These are phyloP conservation scores for Chaetodon auriga DNA, from an alignment of 2,113 vertebrate species.

Conservation along the genomic window DNA sequence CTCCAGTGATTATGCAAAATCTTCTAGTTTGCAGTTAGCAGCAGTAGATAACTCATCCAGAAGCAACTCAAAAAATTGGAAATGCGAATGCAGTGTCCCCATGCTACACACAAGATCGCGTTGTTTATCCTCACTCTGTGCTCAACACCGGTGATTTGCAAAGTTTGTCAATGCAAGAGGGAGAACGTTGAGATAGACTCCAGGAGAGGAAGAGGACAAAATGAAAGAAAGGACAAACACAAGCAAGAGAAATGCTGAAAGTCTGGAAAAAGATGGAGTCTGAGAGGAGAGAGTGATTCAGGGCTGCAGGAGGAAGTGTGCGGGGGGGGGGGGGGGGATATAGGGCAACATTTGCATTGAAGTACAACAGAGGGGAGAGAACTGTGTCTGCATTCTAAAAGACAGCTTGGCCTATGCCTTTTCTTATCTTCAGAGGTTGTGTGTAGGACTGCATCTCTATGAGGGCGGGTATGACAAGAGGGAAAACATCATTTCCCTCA, in stretches of 20 bases:
- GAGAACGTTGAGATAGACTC: conserved; percentile 5
- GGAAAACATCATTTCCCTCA: conserved; percentile 18
- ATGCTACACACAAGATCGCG: no score
- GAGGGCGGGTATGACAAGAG: conserved; percentile 25
- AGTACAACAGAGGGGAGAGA: conserved; percentile 55
- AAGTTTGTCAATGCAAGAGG: conserved; percentile 6
- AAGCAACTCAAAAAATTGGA: neutral
- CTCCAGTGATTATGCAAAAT: neutral
- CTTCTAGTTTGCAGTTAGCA: neutral
- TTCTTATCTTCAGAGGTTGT: conserved; percentile 46
- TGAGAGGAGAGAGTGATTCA: conserved; percentile 8
- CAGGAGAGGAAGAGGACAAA: neutral
- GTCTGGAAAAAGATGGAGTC: neutral
- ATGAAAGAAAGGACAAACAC: conserved; percentile 33
- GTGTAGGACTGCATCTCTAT: conserved; percentile 43
- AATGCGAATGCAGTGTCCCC: neutral
- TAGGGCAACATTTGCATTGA: conserved; percentile 73
- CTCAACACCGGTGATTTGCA: neutral
- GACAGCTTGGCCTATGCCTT: conserved; percentile 52
- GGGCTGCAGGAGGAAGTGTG: conserved; percentile 22
- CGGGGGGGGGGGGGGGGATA: conserved; percentile 39
- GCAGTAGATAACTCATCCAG: conserved; percentile 16
- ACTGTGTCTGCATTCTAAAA: conserved; percentile 46
- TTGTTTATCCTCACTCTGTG: neutral
- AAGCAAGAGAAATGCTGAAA: neutral